Evolutionary conservation across 2,888 invertebrate genomes (phyloP).

Genomic region (Epinotia brunnichana): DNA sequence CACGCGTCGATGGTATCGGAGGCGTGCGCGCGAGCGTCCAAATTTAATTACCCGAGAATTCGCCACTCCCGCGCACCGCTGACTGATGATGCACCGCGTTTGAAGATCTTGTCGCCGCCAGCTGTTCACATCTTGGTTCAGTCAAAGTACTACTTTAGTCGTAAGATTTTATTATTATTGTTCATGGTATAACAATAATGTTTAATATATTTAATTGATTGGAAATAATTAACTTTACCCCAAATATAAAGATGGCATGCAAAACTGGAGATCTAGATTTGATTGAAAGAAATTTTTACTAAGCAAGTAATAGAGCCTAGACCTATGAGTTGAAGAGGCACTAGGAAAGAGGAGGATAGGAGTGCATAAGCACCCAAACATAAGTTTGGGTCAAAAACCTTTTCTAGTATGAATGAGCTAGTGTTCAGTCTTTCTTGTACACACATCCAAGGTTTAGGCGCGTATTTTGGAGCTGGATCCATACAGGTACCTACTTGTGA

Average conservation of each 20-base stretch:
- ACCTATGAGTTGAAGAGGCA: too few relatives aligned
- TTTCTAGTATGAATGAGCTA: too few relatives aligned
- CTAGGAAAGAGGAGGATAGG: too few relatives aligned
- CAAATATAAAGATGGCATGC: background rate
- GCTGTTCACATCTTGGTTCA: conserved; percentile 9
- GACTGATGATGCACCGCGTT: conserved; percentile 48
- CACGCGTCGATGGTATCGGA: conserved; percentile 66
- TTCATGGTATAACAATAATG: background rate
- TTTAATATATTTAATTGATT: background rate
- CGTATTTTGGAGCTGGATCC: too few relatives aligned
- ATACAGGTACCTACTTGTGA: too few relatives aligned
- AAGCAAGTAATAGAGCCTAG: too few relatives aligned
- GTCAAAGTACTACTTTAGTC: background rate
- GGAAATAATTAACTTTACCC: background rate
- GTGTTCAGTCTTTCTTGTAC: too few relatives aligned
- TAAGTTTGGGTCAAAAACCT: too few relatives aligned
- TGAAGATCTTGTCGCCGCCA: conserved; percentile 39
- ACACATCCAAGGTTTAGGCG: too few relatives aligned
- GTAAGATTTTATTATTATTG: background rate
- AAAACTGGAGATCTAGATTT: too few relatives aligned
- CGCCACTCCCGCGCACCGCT: conserved; percentile 58
- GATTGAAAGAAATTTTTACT: too few relatives aligned
- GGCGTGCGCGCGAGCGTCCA: conserved; percentile 60
- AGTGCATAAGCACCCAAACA: too few relatives aligned
- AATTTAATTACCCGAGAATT: conserved; percentile 76